phyloP scores from a whole-genome alignment of 2,797 vertebrate species.

The Myiotriccus ornatus region DNA sequence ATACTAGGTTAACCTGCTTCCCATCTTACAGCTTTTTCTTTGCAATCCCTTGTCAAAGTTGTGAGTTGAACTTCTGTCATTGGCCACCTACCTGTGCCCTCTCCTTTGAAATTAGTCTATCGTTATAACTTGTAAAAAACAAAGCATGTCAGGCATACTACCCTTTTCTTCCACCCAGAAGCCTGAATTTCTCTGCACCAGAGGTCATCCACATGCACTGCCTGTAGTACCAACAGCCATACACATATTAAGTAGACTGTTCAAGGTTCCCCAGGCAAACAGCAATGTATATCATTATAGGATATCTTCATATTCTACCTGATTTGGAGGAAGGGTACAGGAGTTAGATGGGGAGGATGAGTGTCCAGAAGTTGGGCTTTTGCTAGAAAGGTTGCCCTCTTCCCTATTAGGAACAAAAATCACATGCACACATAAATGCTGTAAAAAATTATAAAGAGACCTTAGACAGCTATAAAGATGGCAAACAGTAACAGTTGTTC shows the following conservation, averaged over 20 bases:
- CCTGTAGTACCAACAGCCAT: neutral
- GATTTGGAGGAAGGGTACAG: neutral
- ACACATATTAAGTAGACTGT: neutral
- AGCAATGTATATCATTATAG: neutral
- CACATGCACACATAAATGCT: neutral
- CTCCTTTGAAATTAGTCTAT: neutral
- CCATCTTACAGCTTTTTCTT: neutral
- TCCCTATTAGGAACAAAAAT: neutral
- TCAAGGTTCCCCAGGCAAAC: neutral
- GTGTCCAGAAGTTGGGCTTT: neutral
- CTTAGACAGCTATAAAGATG: neutral
- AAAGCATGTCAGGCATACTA: neutral
- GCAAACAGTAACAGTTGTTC: slow-evolving; percentile 3
- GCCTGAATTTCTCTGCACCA: neutral
- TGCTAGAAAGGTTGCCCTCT: neutral
- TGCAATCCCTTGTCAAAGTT: neutral
- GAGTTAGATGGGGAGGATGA: neutral
- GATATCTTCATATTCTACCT: neutral
- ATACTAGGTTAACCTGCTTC: neutral
- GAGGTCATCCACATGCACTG: neutral
- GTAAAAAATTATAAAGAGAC: slow-evolving; percentile 20
- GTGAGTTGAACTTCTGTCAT: neutral
- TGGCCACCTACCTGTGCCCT: neutral
- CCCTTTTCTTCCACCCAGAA: neutral
- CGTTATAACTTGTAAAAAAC: neutral